Conservation (phyloP, 2,113 vertebrate species). For the Oceanodroma tethys region DNA sequence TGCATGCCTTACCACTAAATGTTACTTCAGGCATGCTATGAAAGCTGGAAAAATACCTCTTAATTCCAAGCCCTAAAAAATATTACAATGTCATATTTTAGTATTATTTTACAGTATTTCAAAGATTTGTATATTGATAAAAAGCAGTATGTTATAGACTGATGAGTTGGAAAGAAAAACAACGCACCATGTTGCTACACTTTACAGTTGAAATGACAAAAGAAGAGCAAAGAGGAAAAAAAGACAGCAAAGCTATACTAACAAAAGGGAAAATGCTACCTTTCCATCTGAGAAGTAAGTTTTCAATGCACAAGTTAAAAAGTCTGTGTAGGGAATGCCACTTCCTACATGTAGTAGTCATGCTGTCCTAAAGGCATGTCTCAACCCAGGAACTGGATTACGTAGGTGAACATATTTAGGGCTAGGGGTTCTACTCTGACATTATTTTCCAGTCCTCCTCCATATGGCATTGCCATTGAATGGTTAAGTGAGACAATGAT, state of each 20-base stretch:
- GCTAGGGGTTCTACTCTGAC: not conserved
- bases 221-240: not conserved
- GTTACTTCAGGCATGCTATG: not conserved
- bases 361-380: not conserved
- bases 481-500: not conserved
- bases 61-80: not conserved
- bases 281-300: not conserved
- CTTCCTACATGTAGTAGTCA: not conserved
- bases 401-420: fast-evolving
- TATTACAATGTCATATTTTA: not conserved
- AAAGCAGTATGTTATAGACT: not conserved
- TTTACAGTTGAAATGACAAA: not conserved
- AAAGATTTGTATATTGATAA: not conserved
- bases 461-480: not conserved
- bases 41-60: not conserved
- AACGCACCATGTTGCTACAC: not conserved
- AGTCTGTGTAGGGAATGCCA: not conserved
- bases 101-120: not conserved
- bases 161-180: not conserved
- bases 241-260: not conserved
- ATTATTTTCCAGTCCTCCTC: not conserved
- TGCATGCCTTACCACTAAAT: not conserved
- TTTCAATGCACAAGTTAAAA: not conserved
- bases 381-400: not conserved
- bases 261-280: not conserved